Percentiles rank a stretch among this genome's conserved stretches.
Conservation (phyloP, 2,888 invertebrate species). For the Anarsia innoxiella region DNA sequence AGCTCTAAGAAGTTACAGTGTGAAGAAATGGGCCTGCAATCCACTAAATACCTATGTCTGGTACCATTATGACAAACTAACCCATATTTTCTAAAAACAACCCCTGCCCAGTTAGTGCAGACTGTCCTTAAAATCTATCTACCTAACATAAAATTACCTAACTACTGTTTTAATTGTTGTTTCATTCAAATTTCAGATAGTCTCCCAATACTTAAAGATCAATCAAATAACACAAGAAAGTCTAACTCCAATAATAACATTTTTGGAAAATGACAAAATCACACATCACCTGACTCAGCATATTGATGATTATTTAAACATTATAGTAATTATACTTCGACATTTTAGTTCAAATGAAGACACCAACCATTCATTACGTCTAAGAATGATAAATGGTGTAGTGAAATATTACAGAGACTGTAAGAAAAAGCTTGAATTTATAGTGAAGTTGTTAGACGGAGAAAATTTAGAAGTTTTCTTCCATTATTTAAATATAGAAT, state of each 20-base stretch:
- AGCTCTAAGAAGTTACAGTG: too few relatives aligned
- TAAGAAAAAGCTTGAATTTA: conserved; percentile 59
- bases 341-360: conserved; percentile 30
- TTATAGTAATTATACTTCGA: conserved; percentile 43
- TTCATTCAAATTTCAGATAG: conserved; percentile 53
- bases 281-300: conserved; percentile 37
- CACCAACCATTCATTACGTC: conserved; percentile 21
- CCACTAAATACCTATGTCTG: too few relatives aligned
- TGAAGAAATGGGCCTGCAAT: too few relatives aligned
- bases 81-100: too few relatives aligned
- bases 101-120: too few relatives aligned
- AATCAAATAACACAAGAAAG: conserved; percentile 40
- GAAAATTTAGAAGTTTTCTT: conserved; percentile 55
- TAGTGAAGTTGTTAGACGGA: conserved; percentile 44
- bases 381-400: conserved; percentile 40
- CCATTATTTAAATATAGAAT: conserved; percentile 43
- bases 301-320: conserved; percentile 43
- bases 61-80: too few relatives aligned
- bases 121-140: too few relatives aligned
- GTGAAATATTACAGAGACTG: conserved; percentile 51
- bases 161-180: too few relatives aligned
- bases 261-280: conserved; percentile 53
- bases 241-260: conserved; percentile 35
- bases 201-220: conserved; percentile 45
- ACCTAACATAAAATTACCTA: too few relatives aligned